Conservation (phyloP, 2,888 invertebrate genomes). For the Rhagium mordax region DNA sequence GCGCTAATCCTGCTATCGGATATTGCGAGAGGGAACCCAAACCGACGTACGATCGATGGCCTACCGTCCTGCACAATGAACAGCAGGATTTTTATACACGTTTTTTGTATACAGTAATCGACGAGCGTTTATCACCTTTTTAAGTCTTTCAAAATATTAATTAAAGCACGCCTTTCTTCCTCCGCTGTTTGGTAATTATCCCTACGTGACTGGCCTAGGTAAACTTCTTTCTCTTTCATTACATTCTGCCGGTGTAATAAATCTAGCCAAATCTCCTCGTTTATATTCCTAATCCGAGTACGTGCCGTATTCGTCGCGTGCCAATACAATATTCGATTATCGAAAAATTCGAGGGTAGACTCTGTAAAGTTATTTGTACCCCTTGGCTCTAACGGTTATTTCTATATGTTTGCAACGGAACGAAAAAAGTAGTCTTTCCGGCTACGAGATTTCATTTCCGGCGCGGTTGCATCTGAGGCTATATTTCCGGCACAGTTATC, state of each 20-base stretch:
- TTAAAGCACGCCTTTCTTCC: slow-evolving; percentile 32
- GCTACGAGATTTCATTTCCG: slow-evolving; percentile 74
- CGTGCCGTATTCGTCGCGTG: slow-evolving; percentile 29
- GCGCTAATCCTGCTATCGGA: slow-evolving; percentile 71
- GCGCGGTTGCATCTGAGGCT: slow-evolving; percentile 63
- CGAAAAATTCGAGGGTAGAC: slow-evolving; percentile 37
- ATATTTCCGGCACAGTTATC: slow-evolving; percentile 74
- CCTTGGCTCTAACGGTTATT: slow-evolving; percentile 47
- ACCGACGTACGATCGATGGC: slow-evolving; percentile 46
- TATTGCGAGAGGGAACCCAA: slow-evolving; percentile 65
- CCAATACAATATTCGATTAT: slow-evolving; percentile 33
- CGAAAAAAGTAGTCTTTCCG: slow-evolving; percentile 73
- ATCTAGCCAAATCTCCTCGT: slow-evolving; percentile 31
- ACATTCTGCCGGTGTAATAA: slow-evolving; percentile 10
- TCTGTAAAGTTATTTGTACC: slow-evolving; percentile 46
- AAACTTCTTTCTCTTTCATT: slow-evolving; percentile 21
- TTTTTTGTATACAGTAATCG: background rate
- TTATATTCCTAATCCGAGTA: slow-evolving; percentile 24
- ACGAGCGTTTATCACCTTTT: background rate
- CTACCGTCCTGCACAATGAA: slow-evolving; percentile 18
- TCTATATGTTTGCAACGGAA: slow-evolving; percentile 54
- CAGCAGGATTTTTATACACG: slow-evolving; percentile 1
- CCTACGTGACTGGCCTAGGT: slow-evolving; percentile 27
- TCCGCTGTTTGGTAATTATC: slow-evolving; percentile 28
- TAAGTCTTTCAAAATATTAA: slow-evolving; percentile 12